Evolutionary conservation across 2,888 invertebrate genomes (phyloP).

Genomic region (Exephanes ischioxanthus): DNA sequence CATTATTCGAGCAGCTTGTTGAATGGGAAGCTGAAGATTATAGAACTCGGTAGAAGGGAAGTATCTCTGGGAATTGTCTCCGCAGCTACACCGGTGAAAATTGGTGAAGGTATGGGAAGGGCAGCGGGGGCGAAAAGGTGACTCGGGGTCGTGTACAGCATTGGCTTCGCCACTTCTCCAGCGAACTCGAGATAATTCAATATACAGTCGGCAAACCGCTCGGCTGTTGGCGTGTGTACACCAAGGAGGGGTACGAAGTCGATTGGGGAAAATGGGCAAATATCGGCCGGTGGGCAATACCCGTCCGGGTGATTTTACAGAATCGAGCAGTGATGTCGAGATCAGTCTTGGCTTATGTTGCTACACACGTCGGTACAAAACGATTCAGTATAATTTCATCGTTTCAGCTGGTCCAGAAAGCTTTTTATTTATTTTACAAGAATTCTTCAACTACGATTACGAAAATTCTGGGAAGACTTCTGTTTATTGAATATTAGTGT

Average conservation of each 20-base stretch:
- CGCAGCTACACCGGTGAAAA: constrained; percentile 16
- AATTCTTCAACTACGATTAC: no score
- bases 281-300: background rate
- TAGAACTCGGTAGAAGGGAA: constrained; percentile 6
- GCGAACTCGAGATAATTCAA: constrained; percentile 37
- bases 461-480: no score
- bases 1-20: background rate
- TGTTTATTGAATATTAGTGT: no score
- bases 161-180: constrained; percentile 5
- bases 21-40: constrained; percentile 20
- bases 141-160: background rate
- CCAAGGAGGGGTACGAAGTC: background rate
- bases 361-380: background rate
- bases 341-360: background rate
- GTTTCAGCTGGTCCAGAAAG: background rate
- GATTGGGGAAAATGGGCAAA: background rate
- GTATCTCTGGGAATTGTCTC: background rate
- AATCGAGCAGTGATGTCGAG: background rate
- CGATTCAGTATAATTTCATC: background rate
- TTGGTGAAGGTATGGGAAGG: background rate
- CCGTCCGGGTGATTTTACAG: background rate
- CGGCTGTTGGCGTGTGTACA: constrained; percentile 2
- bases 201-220: constrained; percentile 1
- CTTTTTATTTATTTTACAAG: no score
- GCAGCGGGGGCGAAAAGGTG: background rate